Evolutionary conservation across 2,797 vertebrate species (phyloP).

Genomic region (Craterocephalus amniculus): DNA sequence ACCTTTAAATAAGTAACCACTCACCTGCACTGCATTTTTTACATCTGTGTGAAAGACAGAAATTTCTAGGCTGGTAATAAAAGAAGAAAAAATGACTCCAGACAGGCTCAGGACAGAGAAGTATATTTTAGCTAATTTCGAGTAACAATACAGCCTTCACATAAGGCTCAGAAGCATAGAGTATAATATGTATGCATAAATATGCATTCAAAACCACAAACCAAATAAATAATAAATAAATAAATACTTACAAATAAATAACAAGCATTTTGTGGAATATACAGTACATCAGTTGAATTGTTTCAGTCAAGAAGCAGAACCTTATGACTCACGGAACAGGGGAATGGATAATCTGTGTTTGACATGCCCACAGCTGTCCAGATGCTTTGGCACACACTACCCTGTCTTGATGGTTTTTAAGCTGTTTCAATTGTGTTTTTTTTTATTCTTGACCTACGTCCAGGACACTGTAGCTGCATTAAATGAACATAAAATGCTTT

Average conservation of each 20-base stretch:
- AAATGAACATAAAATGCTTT: conserved; percentile 52
- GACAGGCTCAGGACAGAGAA: conserved; percentile 78
- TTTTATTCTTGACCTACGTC: conserved; percentile 35
- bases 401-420: conserved; percentile 54
- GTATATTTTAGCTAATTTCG: conserved; percentile 82
- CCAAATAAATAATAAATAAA: conserved; percentile 81
- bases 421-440: conserved; percentile 6
- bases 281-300: conserved; percentile 79
- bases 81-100: conserved; percentile 34
- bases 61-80: not conserved
- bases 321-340: conserved; percentile 54
- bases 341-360: conserved; percentile 68
- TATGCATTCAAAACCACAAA: conserved; percentile 83
- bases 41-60: too few relatives aligned
- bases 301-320: conserved; percentile 74
- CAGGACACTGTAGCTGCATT: conserved; percentile 57
- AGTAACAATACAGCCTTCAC: conserved; percentile 82
- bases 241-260: conserved; percentile 85
- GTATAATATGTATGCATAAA: conserved; percentile 81
- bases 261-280: conserved; percentile 82
- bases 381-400: conserved; percentile 65
- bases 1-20: not conserved
- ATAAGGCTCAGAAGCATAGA: conserved; percentile 81
- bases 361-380: conserved; percentile 74
- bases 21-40: too few relatives aligned